These are phyloP conservation scores for Lophotriccus pileatus DNA, from an alignment of 2,797 vertebrate genomes.

Conservation along the genomic window DNA sequence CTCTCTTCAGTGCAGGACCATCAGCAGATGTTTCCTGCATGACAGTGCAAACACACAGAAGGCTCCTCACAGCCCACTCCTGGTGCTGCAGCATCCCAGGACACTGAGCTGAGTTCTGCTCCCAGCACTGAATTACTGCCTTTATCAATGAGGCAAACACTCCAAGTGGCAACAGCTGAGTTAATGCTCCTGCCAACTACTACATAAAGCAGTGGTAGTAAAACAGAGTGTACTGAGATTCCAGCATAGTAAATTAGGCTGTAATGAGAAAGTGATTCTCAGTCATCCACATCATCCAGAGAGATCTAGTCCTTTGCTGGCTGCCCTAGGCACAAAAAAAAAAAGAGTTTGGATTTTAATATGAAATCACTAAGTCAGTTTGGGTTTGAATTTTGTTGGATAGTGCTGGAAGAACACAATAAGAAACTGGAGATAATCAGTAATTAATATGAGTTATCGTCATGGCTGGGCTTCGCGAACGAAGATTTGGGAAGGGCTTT, in stretches of 20 bases:
- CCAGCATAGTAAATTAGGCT: constrained; percentile 6
- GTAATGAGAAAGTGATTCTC: constrained; percentile 30
- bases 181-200: constrained; percentile 5
- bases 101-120: neutral
- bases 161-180: neutral
- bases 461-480: too few relatives aligned
- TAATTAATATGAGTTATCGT: neutral
- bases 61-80: neutral
- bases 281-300: constrained; percentile 8
- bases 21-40: neutral
- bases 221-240: neutral
- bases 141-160: neutral
- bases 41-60: neutral
- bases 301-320: neutral
- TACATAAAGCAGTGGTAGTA: neutral
- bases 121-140: neutral
- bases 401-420: neutral
- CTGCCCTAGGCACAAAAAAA: neutral
- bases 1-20: neutral
- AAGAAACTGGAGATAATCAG: neutral
- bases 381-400: neutral
- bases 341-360: neutral
- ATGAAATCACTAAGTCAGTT: neutral
- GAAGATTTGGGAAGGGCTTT: too few relatives aligned
- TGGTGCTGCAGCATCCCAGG: neutral